A percentile compares a stretch with the other conserved stretches of the same genome.
Conservation (phyloP, 2,888 invertebrate species). For the Camponotus fellah region DNA sequence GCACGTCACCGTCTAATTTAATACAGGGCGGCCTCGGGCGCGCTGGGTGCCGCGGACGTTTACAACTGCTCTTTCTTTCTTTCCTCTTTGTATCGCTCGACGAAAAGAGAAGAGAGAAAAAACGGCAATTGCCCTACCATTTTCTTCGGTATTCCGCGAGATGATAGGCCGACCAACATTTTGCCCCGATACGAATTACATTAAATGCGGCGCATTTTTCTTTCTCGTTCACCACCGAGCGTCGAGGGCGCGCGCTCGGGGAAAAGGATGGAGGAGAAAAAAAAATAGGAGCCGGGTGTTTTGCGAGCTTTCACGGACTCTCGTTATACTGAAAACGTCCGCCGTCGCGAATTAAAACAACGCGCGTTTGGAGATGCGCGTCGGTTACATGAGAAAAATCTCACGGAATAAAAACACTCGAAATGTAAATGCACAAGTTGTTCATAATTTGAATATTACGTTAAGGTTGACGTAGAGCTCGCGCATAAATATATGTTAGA, state of each 20-base stretch:
- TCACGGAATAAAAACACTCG: conserved; percentile 12
- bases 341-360: conserved; percentile 47
- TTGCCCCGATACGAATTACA: conserved; percentile 42
- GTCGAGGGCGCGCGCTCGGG: conserved; percentile 9
- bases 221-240: conserved; percentile 27
- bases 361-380: conserved; percentile 44
- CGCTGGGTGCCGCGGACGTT: conserved; percentile 36
- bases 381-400: conserved; percentile 32
- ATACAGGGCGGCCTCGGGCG: conserved; percentile 74
- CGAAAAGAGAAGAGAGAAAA: background rate
- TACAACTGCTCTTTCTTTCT: conserved; percentile 2
- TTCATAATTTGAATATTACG: conserved; percentile 4
- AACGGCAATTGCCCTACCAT: conserved; percentile 13
- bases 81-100: conserved; percentile 10
- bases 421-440: conserved; percentile 33
- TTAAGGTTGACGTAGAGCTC: background rate
- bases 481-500: background rate
- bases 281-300: background rate
- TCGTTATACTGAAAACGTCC: conserved; percentile 47
- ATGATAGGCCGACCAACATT: conserved; percentile 48
- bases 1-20: conserved; percentile 83
- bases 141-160: conserved; percentile 39
- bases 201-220: conserved; percentile 47
- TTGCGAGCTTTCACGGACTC: conserved; percentile 27
- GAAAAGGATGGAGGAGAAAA: background rate